These are phyloP conservation scores for Herpetotheres cachinnans DNA, from an alignment of 2,113 vertebrate species.

Conservation along the genomic window DNA sequence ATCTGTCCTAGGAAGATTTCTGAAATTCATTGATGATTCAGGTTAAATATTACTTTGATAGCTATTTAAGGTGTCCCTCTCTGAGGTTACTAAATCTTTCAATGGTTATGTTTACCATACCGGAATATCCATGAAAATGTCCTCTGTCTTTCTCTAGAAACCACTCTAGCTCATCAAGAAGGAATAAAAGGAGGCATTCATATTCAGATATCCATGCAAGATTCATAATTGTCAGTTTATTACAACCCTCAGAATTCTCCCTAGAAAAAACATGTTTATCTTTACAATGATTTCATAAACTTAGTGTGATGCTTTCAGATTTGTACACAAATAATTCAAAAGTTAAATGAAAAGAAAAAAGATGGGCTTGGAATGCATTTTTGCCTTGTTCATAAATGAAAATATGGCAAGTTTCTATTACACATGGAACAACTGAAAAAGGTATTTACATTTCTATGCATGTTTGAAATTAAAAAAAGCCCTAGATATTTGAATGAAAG, in stretches of 20 bases:
- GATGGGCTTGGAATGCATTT: not conserved
- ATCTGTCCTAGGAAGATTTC: not conserved
- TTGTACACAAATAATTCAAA: not conserved
- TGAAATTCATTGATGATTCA: not conserved
- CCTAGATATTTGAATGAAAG: not conserved
- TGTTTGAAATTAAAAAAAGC: not conserved
- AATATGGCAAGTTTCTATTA: not conserved
- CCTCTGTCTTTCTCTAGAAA: not conserved
- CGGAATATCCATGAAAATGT: not conserved
- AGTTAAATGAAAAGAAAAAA: not conserved
- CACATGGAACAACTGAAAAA: not conserved
- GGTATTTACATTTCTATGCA: not conserved
- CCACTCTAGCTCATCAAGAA: not conserved
- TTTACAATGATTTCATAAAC: not conserved
- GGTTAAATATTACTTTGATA: not conserved
- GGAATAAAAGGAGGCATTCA: not conserved
- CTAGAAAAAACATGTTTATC: not conserved
- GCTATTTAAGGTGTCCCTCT: not conserved
- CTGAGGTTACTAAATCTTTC: not conserved
- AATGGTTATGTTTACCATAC: not conserved
- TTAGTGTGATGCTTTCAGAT: not conserved
- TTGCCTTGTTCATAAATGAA: not conserved
- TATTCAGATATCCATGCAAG: not conserved
- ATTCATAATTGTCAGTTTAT: not conserved
- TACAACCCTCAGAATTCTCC: not conserved